Conservation (phyloP, 2,888 invertebrate genomes). For the Tupiocoris notatus region DNA sequence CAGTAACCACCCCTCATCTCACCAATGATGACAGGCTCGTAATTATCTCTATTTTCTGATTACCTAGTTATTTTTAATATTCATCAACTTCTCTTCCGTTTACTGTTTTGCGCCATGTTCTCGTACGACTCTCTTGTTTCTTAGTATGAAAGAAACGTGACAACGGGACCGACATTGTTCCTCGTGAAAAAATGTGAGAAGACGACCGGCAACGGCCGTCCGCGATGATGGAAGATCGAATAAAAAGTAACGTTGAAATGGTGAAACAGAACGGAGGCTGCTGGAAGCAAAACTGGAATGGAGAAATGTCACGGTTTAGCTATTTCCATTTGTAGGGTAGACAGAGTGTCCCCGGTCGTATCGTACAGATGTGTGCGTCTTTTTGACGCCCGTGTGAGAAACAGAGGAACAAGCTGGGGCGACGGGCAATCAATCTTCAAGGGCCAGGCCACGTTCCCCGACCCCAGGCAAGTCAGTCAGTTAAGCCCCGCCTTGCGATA, state of each 20-base stretch:
- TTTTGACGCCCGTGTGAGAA: neutral
- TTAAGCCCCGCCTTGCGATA: neutral
- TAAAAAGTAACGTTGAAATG: constrained; percentile 9
- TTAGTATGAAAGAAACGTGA: neutral
- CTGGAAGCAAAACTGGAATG: neutral
- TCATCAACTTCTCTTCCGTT: no score
- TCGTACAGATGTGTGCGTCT: constrained; percentile 26
- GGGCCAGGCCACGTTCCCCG: constrained; percentile 4
- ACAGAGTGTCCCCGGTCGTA: constrained; percentile 13
- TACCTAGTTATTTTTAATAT: no score
- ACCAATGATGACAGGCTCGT: neutral
- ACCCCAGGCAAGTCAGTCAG: neutral
- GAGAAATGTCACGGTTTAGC: constrained; percentile 27
- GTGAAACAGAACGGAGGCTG: no score
- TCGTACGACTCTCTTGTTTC: neutral
- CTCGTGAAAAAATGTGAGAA: neutral
- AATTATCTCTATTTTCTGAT: neutral
- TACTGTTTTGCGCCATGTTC: neutral
- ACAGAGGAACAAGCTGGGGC: constrained; percentile 21
- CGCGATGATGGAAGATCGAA: neutral
- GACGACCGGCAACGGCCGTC: neutral
- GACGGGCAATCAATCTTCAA: constrained; percentile 35
- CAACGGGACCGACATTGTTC: neutral
- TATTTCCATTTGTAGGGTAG: constrained; percentile 17
- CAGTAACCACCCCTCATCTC: neutral